Evolutionary conservation across 2,113 vertebrate genomes (phyloP).

Genomic region (Columba livia): DNA sequence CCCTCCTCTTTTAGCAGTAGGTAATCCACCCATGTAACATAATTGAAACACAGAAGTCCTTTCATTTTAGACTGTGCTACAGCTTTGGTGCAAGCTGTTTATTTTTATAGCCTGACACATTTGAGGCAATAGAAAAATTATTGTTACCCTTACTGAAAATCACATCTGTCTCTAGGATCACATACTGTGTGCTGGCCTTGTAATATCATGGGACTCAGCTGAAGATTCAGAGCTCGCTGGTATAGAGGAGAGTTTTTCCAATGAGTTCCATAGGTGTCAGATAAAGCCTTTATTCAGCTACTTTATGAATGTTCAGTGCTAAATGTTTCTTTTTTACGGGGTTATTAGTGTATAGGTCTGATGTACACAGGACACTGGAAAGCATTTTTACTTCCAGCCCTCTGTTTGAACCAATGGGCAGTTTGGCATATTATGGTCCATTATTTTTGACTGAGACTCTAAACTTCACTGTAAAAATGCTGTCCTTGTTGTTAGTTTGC

Average conservation of each 20-base stretch:
- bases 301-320: background rate
- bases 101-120: background rate
- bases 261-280: background rate
- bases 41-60: background rate
- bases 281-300: background rate
- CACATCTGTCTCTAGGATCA: background rate
- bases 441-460: conserved; percentile 52
- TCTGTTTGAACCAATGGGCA: conserved; percentile 5
- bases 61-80: background rate
- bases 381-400: background rate
- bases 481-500: conserved; percentile 13
- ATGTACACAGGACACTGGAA: background rate
- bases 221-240: background rate
- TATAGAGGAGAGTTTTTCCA: background rate
- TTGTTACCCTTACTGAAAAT: background rate
- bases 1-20: background rate
- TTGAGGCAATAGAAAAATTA: background rate
- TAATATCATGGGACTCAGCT: background rate
- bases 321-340: conserved; percentile 10
- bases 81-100: background rate
- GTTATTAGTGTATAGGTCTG: background rate
- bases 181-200: background rate
- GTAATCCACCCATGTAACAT: background rate
- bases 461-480: conserved; percentile 31
- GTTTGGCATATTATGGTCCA: conserved; percentile 14